These are phyloP conservation scores for Apodemia duryi DNA, from an alignment of 2,888 invertebrate genomes.

Conservation along the genomic window DNA sequence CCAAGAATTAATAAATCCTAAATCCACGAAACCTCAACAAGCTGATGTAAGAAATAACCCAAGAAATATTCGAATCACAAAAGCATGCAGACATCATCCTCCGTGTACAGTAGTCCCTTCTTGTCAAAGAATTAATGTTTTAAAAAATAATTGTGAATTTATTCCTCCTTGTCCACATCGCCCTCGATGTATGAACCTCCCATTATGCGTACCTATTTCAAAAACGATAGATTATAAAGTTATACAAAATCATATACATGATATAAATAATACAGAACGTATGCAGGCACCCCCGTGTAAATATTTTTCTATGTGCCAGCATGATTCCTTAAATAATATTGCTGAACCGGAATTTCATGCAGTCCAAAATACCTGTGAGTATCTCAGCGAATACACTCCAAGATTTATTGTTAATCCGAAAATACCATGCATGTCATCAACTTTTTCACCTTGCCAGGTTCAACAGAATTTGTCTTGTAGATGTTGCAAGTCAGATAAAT, in stretches of 20 bases:
- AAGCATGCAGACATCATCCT: conserved; percentile 67
- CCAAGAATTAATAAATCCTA: conserved; percentile 37
- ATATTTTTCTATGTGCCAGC: conserved; percentile 43
- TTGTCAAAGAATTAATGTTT: conserved; percentile 58
- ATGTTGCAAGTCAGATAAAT: conserved; percentile 48
- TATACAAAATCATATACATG: conserved; percentile 37
- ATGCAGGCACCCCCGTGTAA: conserved; percentile 42
- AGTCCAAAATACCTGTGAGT: conserved; percentile 44
- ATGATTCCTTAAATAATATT: conserved; percentile 38
- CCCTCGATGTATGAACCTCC: conserved; percentile 65
- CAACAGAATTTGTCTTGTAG: conserved; percentile 35
- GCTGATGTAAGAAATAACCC: conserved; percentile 39
- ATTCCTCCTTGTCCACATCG: conserved; percentile 63
- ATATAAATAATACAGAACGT: conserved; percentile 39
- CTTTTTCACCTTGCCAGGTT: conserved; percentile 38
- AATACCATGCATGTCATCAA: conserved; percentile 33
- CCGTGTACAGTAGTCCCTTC: conserved; percentile 69
- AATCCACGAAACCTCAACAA: conserved; percentile 37
- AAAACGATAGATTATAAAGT: conserved; percentile 49
- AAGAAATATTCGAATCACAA: conserved; percentile 57
- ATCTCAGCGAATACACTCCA: conserved; percentile 37
- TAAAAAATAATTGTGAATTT: conserved; percentile 61
- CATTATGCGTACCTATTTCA: conserved; percentile 57
- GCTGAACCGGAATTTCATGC: conserved; percentile 41
- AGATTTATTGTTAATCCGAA: conserved; percentile 42